Evolutionary conservation across 2,888 invertebrate species (phyloP).

Genomic region (Hymenopus coronatus): DNA sequence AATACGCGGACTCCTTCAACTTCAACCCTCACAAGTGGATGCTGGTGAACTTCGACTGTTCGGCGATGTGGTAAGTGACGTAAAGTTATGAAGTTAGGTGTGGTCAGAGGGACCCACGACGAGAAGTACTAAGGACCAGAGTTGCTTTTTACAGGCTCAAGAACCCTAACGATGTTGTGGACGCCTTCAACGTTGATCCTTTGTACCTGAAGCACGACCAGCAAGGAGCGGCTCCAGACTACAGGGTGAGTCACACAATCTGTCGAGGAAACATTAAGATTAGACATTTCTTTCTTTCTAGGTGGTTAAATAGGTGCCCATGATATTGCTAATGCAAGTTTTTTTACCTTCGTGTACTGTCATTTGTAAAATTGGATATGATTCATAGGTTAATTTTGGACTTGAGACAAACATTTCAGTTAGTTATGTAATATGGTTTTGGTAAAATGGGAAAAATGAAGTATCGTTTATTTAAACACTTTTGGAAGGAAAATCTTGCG

Average conservation of each 20-base stretch:
- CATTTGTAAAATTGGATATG: no score
- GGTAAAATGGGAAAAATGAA: no score
- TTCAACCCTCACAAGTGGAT: slow-evolving; percentile 99
- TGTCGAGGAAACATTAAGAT: background rate
- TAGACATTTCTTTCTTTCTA: no score
- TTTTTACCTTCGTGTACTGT: no score
- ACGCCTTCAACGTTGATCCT: slow-evolving; percentile 97
- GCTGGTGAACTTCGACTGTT: slow-evolving; percentile 98
- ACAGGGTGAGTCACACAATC: slow-evolving; percentile 58
- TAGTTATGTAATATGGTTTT: no score
- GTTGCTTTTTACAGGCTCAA: slow-evolving; percentile 54
- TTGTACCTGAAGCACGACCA: slow-evolving; percentile 92
- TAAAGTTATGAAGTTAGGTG: background rate
- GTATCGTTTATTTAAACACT: no score
- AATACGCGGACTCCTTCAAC: slow-evolving; percentile 93
- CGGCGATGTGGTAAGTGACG: slow-evolving; percentile 86
- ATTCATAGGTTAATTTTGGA: no score
- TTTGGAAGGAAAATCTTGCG: no score
- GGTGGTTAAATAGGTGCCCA: background rate
- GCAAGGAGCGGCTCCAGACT: slow-evolving; percentile 87
- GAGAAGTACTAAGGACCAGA: background rate
- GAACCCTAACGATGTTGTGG: slow-evolving; percentile 83
- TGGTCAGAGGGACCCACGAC: background rate
- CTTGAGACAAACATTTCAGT: no score
- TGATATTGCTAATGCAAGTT: no score